A percentile compares a stretch with the other conserved stretches of the same genome.
Evolutionary conservation across 2,797 vertebrate genomes (phyloP).

Genomic region (Peromyscus melanophrys): DNA sequence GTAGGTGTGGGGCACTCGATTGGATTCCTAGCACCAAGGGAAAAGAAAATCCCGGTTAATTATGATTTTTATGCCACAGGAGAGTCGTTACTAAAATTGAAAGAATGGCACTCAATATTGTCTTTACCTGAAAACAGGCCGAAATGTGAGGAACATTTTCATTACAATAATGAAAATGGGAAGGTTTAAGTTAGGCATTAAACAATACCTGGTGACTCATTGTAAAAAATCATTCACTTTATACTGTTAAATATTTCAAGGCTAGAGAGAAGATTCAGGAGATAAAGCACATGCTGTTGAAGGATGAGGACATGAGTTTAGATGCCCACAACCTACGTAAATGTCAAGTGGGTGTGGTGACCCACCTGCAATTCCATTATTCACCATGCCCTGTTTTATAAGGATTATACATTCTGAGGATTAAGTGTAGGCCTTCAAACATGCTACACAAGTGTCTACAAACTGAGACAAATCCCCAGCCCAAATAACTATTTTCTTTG

Average conservation of each 20-base stretch:
- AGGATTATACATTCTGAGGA: neutral
- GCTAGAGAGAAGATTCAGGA: neutral
- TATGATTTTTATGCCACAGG: neutral
- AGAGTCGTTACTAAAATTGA: neutral
- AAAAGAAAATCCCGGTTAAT: neutral
- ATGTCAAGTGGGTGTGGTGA: neutral
- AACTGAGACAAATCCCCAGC: neutral
- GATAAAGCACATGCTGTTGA: neutral
- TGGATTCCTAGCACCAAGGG: neutral
- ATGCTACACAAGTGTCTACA: neutral
- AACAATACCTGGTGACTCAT: neutral
- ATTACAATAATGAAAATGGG: neutral
- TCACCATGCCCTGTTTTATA: neutral
- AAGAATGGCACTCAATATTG: neutral
- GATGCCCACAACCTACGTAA: too few species aligned
- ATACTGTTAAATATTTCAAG: neutral
- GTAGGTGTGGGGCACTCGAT: neutral
- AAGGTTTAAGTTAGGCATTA: neutral
- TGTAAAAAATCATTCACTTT: neutral
- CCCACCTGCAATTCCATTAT: neutral
- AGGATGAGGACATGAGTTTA: neutral
- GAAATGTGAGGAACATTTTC: neutral
- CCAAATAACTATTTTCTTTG: neutral
- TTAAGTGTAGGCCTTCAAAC: neutral
- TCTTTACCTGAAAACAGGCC: neutral